These are phyloP conservation scores for Philotrypesis tridentata DNA, from an alignment of 1,140 invertebrate genomes.

Conservation along the genomic window DNA sequence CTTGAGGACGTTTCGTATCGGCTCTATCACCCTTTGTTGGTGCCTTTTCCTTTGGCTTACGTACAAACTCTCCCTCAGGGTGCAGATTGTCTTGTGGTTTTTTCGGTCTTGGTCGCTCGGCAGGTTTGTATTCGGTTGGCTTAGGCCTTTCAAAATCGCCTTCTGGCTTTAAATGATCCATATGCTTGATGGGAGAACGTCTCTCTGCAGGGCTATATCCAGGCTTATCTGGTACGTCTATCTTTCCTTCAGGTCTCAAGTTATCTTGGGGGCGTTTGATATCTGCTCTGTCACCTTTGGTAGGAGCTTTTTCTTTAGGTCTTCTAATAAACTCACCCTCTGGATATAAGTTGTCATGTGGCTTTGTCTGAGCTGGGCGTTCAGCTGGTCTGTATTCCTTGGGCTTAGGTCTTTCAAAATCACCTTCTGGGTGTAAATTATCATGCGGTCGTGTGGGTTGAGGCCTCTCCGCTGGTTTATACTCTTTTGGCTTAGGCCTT, in stretches of 20 bases:
- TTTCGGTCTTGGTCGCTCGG: conserved; percentile 77
- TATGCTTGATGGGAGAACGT: conserved; percentile 73
- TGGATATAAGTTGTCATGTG: conserved; percentile 78
- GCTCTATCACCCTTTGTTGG: conserved; percentile 71
- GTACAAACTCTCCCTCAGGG: conserved; percentile 76
- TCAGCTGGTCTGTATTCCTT: conserved; percentile 78
- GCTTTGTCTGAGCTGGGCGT: conserved; percentile 77
- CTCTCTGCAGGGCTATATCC: conserved; percentile 75
- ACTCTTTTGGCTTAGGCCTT: conserved; percentile 66
- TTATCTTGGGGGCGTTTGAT: conserved; percentile 75
- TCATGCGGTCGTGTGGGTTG: conserved; percentile 69
- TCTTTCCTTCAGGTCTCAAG: conserved; percentile 76
- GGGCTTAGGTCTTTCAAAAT: conserved; percentile 71
- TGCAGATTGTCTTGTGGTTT: conserved; percentile 79
- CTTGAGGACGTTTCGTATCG: conserved; percentile 70
- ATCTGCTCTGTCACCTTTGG: conserved; percentile 61
- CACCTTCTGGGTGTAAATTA: conserved; percentile 76
- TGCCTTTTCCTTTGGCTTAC: conserved; percentile 65
- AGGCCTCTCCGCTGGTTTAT: conserved; percentile 69
- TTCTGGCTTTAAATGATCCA: conserved; percentile 76
- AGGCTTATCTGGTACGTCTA: conserved; percentile 71
- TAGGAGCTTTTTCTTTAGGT: conserved; percentile 67
- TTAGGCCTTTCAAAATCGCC: conserved; percentile 72
- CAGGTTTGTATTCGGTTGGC: conserved; percentile 75
- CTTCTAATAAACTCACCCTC: conserved; percentile 75